Evolutionary conservation across 2,888 invertebrate genomes (phyloP), one percentile per base, ranked within the genome.

Genomic region (Aradus depressus): DNA sequence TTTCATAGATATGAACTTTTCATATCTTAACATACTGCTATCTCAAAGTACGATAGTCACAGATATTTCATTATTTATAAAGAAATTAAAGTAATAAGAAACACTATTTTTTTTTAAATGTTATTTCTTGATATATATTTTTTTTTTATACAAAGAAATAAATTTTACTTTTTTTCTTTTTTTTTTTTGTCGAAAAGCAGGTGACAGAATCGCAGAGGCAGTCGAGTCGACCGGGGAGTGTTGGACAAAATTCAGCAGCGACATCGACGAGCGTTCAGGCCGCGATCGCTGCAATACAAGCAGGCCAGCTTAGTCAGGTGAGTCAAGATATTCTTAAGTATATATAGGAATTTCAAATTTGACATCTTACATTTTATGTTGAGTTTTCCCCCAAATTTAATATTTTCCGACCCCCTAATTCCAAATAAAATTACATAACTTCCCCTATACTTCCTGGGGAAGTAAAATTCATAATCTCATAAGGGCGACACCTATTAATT

Each of bases 291-390:
- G 68, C 69, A 26, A 63, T 70, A 16, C 70, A 70, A 57, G 68
- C 70, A 39, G 69, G 70, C 28, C 70, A 69, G 54, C 62, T 69
- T 48, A 69, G 66, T 58, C 70, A 70, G 66, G 67, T 70, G 57
- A 60, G 62, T 51, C 52, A 16, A 10, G 16, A 12, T 16, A 26
- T 32, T 10, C 6, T 35, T 14, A 44, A 16, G 58, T 67, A 68
- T 8, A 18, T 22, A 8, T 10, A 35, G 16, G 8, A 28, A 28
- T 28, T 10, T 10, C 10, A 28, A 28, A 10, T 10, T 10, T 28
- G n/a, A 28, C 10, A 28, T 10, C 10, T 28, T 10, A 10, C 31
- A 28, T 28, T 28, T n/a, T 43, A 26, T 12, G 18, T 26, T 1
- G 18, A 28, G 1, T 42, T 26, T 42, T 2, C 16, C 26, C 16